Conservation (phyloP, 2,797 vertebrate species). For the Xiphorhynchus erythropygius region DNA sequence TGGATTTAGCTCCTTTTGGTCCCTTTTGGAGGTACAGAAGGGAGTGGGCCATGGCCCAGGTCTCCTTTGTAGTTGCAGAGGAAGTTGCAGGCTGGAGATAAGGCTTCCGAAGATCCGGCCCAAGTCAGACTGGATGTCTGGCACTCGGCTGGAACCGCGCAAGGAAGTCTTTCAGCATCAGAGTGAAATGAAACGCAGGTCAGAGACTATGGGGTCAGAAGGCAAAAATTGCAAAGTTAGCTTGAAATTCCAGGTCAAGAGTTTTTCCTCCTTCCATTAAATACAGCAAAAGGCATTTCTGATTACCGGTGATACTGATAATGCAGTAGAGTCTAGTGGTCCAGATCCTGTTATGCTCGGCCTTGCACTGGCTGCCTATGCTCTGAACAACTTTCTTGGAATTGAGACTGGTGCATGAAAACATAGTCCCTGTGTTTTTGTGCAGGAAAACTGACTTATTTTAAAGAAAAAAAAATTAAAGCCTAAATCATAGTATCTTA, state of each 20-base stretch:
- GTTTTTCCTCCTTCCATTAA: constrained; percentile 51
- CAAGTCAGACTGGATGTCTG: constrained; percentile 2
- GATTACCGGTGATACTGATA: constrained; percentile 6
- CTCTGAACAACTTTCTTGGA: background rate
- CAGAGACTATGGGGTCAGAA: constrained; percentile 44
- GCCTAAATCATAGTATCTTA: background rate
- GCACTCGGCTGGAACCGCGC: accelerated
- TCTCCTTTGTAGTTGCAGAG: constrained; percentile 45
- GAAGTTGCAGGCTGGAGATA: constrained; percentile 56
- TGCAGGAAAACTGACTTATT: background rate
- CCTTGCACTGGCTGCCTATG: background rate
- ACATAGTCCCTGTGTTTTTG: background rate
- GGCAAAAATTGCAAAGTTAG: constrained; percentile 37
- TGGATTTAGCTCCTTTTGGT: background rate
- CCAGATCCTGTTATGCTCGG: background rate
- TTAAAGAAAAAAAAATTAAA: background rate
- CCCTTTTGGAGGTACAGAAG: background rate
- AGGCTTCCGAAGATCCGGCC: constrained; percentile 21
- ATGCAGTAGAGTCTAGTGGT: background rate
- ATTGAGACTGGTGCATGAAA: background rate
- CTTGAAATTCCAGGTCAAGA: constrained; percentile 49
- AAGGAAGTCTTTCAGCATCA: constrained; percentile 10
- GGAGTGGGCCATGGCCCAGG: background rate
- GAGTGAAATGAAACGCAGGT: background rate
- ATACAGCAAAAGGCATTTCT: constrained; percentile 21